Percentiles rank a stretch among this genome's conserved stretches.
Evolutionary conservation across 1,140 invertebrate species (phyloP).

Genomic region (Lycorma delicatula): DNA sequence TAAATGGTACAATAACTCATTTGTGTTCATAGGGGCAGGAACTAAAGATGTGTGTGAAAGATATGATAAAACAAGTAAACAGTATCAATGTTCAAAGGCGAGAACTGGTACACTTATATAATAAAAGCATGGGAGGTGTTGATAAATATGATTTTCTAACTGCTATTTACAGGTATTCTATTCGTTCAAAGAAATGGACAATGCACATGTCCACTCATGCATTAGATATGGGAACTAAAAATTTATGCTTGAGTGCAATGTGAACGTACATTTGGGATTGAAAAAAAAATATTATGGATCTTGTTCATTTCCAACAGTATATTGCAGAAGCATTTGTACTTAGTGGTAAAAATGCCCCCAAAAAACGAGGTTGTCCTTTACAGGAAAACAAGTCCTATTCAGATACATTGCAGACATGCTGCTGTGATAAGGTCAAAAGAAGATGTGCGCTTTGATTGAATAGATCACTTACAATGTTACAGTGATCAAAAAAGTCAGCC

Average conservation of each 20-base stretch:
- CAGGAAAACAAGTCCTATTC: neutral
- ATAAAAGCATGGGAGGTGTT: conserved; percentile 38
- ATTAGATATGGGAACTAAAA: conserved; percentile 14
- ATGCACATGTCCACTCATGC: conserved; percentile 17
- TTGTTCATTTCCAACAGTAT: conserved; percentile 14
- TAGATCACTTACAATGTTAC: conserved; percentile 12
- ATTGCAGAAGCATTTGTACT: conserved; percentile 9
- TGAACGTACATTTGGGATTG: neutral
- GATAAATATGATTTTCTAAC: conserved; percentile 30
- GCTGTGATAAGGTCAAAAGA: neutral
- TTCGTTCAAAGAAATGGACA: conserved; percentile 23
- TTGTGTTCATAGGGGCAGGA: conserved; percentile 19
- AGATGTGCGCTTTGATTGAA: conserved; percentile 10
- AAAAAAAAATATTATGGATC: conserved; percentile 12
- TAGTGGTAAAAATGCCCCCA: neutral
- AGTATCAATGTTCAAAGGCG: conserved; percentile 32
- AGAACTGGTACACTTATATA: conserved; percentile 35
- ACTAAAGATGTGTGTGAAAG: conserved; percentile 22
- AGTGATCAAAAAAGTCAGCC: conserved; percentile 1
- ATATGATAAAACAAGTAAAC: conserved; percentile 31
- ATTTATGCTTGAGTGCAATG: conserved; percentile 20
- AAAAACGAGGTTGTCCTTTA: conserved; percentile 18
- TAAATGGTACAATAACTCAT: conserved; percentile 22
- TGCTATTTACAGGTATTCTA: conserved; percentile 20
- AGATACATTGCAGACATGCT: neutral